Evolutionary conservation across 2,113 vertebrate species (phyloP), one percentile per base, ranked within the genome.

Genomic region (Apus apus): DNA sequence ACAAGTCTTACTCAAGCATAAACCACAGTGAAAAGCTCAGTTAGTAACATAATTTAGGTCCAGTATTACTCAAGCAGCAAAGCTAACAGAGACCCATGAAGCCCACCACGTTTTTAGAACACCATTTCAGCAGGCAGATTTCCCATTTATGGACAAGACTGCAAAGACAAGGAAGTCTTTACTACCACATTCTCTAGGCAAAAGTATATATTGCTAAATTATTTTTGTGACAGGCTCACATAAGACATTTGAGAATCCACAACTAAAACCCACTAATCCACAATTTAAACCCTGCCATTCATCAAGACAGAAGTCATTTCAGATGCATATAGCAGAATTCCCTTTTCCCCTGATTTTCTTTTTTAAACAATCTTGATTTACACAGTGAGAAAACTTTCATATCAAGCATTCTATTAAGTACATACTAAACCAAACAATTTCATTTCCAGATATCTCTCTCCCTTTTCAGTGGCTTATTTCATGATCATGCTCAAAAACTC

Each of bases 281-380:
- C 34, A 91, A 64, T 10, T 73, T 36, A 73, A 94, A 81, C 16
- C 13, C 20, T 50, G 30, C 13, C 46, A 62, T 1, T 48, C 38
- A 70, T 32, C 14, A 48, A 77, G 26, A 48, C 20, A 50, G 26
- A 50, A 64, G 6, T 9, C 23, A 20, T 50, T 43, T 54, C 48
- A 48, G 17, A 61, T 7, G 7, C 2, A 2, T 11, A 15, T 9
- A 43, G 29, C 11, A 60, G 5, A 82, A 32, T 6, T 65, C 32
- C 45, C 38, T 75, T 71, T 32, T 25, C 1, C 0, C 22, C 4
- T 19, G 13, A 0, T 53, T 54, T 25, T 46, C 8, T 51, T 66
- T 70, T 53, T 9, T 40, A 72, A 89, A 17, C 10, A 29, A 45
- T 34, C 54, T 86, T 40, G 15, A 29, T 40, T 54, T 74, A 34